These are phyloP conservation scores for Noturus placidus DNA, from an alignment of 2,113 vertebrate species.

Conservation along the genomic window DNA sequence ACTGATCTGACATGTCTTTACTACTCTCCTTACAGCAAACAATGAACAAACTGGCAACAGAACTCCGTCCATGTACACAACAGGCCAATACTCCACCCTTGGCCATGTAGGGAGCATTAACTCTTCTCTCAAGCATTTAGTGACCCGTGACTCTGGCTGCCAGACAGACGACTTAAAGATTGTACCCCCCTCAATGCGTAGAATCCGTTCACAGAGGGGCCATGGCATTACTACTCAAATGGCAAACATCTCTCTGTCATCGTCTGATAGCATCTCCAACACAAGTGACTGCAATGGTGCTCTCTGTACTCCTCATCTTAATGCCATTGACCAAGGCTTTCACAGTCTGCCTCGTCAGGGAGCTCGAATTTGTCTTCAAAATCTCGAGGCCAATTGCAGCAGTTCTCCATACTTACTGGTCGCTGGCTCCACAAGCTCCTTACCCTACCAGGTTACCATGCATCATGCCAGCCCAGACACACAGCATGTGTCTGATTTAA, in stretches of 20 bases:
- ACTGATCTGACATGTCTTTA: not conserved
- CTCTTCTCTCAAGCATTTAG: slow-evolving; percentile 61
- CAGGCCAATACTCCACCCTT: slow-evolving; percentile 77
- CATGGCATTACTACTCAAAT: slow-evolving; percentile 87
- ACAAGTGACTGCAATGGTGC: slow-evolving; percentile 73
- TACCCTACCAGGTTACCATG: slow-evolving; percentile 63
- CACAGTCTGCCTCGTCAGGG: slow-evolving; percentile 78
- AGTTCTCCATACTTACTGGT: slow-evolving; percentile 64
- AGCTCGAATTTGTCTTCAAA: slow-evolving; percentile 59
- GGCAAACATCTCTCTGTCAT: slow-evolving; percentile 80
- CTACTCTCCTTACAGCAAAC: slow-evolving; percentile 57
- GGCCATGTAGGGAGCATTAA: slow-evolving; percentile 69
- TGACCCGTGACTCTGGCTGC: slow-evolving; percentile 79
- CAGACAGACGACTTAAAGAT: slow-evolving; percentile 70
- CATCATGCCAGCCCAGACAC: slow-evolving; percentile 62
- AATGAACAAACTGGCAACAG: slow-evolving; percentile 67
- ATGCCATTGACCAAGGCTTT: slow-evolving; percentile 66
- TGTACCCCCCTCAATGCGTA: slow-evolving; percentile 74
- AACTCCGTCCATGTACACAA: slow-evolving; percentile 65
- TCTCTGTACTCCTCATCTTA: slow-evolving; percentile 65
- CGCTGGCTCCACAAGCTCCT: slow-evolving; percentile 59
- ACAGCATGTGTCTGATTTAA: slow-evolving; percentile 56
- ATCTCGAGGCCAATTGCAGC: slow-evolving; percentile 64
- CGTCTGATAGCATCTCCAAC: slow-evolving; percentile 78
- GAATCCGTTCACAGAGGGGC: slow-evolving; percentile 86